Evolutionary conservation across 2,888 invertebrate genomes (phyloP).

Genomic region (Microctonus hyperodae): DNA sequence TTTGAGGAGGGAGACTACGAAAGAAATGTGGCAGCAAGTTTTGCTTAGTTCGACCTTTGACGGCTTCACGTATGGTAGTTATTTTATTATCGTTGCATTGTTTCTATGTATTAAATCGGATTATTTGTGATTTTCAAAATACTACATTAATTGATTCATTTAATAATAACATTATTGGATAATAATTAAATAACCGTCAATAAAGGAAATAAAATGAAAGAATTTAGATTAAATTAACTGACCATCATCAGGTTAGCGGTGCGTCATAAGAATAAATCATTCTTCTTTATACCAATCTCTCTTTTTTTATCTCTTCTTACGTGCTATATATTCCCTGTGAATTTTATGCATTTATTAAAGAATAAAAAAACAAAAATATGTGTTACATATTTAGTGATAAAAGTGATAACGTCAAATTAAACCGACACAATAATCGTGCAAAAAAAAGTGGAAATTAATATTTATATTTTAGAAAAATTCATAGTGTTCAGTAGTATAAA

Average conservation of each 20-base stretch:
- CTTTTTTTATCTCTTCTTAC: background rate
- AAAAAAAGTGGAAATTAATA: background rate
- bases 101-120: background rate
- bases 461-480: too few relatives aligned
- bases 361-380: background rate
- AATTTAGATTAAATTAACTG: background rate
- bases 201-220: background rate
- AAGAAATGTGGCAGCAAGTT: constrained; percentile 60
- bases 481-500: too few relatives aligned
- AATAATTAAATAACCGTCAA: background rate
- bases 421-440: background rate
- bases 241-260: background rate
- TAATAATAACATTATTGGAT: background rate
- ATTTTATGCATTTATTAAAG: background rate
- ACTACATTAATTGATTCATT: background rate
- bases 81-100: constrained; percentile 33
- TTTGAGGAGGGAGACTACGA: constrained; percentile 55
- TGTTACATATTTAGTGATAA: background rate
- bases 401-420: background rate
- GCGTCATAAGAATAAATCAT: background rate
- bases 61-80: constrained; percentile 58
- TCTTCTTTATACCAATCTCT: background rate
- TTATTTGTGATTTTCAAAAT: background rate
- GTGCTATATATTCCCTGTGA: background rate
- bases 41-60: constrained; percentile 60